Evolutionary conservation across 2,113 vertebrate species (phyloP).

Genomic region (Saccopteryx leptura): DNA sequence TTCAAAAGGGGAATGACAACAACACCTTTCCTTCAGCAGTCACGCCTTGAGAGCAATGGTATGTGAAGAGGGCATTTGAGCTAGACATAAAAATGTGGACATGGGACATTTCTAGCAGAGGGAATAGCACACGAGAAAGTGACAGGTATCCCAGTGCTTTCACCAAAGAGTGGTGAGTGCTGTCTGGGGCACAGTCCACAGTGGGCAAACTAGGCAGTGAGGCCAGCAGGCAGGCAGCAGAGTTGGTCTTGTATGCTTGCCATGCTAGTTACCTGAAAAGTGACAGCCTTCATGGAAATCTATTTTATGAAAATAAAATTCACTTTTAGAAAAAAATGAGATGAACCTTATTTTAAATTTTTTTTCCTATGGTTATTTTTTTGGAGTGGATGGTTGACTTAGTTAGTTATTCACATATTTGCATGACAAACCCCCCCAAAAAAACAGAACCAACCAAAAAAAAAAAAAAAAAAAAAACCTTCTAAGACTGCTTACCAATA

Average conservation of each 20-base stretch:
- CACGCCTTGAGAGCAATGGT: not conserved
- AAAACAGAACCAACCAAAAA: not conserved
- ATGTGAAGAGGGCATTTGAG: not conserved
- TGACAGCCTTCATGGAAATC: not conserved
- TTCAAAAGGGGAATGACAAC: not conserved
- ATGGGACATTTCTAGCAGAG: not conserved
- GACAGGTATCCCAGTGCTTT: not conserved
- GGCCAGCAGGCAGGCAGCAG: no score
- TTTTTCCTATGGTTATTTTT: not conserved
- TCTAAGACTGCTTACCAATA: not conserved
- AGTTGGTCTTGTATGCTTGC: not conserved
- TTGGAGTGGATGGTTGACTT: not conserved
- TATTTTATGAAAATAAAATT: not conserved
- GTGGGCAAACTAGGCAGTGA: no score
- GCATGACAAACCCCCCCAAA: no score
- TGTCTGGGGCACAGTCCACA: rapidly evolving
- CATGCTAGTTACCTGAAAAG: not conserved
- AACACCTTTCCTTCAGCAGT: rapidly evolving
- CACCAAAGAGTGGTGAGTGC: not conserved
- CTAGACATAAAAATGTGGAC: not conserved
- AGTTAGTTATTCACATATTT: not conserved
- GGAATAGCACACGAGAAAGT: not conserved
- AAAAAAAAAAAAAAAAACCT: not conserved
- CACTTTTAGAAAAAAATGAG: not conserved
- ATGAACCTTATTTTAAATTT: not conserved